phyloP scores from a whole-genome alignment of 2,797 vertebrate genomes.

The Chaunax sp. region DNA sequence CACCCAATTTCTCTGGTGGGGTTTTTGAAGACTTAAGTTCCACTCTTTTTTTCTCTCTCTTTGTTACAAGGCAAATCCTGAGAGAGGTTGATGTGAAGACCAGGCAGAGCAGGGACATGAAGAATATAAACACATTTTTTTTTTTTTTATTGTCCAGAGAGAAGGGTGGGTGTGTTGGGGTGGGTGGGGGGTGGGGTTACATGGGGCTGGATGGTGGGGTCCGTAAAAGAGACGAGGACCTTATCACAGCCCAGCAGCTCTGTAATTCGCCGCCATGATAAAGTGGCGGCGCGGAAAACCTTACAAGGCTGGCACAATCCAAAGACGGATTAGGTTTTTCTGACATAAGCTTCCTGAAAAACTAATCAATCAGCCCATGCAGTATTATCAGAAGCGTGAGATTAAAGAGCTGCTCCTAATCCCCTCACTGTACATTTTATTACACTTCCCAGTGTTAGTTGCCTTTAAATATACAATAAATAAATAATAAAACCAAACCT shows the following conservation, averaged over 20 bases:
- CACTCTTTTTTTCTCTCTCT: conserved; percentile 33
- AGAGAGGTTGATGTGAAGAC: conserved; percentile 83
- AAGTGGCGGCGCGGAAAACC: conserved; percentile 90
- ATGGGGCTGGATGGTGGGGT: conserved; percentile 73
- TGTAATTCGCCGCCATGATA: conserved; percentile 92
- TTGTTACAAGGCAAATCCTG: conserved; percentile 81
- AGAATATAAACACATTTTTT: conserved; percentile 89
- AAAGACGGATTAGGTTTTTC: conserved; percentile 95
- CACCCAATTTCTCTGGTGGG: conserved; percentile 64
- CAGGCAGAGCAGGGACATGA: conserved; percentile 82
- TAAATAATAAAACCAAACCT: conserved; percentile 82
- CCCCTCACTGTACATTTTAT: conserved; percentile 90
- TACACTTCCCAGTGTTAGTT: conserved; percentile 83
- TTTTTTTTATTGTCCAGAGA: conserved; percentile 86
- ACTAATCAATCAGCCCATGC: conserved; percentile 94
- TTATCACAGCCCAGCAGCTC: conserved; percentile 97
- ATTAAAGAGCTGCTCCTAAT: conserved; percentile 91
- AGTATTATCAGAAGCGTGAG: conserved; percentile 90
- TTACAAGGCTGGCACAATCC: conserved; percentile 94
- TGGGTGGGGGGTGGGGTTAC: conserved; percentile 49
- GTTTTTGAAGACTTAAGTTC: conserved; percentile 75
- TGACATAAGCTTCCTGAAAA: conserved; percentile 97
- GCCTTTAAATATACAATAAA: conserved; percentile 82
- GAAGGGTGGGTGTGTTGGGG: conserved; percentile 47
- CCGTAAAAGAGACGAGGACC: conserved; percentile 86